Percentiles rank a stretch among this genome's conserved stretches.
phyloP scores from a whole-genome alignment of 1,140 invertebrate genomes.

The Lethrus apterus region DNA sequence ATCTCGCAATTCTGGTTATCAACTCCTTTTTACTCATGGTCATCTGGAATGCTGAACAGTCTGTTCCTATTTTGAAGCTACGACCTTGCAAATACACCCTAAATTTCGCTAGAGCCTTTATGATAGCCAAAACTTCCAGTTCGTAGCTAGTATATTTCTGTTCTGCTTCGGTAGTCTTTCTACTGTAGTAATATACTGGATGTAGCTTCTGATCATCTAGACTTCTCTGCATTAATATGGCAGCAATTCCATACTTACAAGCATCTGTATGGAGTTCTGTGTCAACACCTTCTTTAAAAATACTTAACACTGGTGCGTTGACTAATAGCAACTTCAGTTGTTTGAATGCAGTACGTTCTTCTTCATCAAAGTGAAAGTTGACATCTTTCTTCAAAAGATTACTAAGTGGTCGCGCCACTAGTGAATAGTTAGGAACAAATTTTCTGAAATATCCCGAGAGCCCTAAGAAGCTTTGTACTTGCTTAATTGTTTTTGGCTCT shows the following conservation, averaged over 20 bases:
- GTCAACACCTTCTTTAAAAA: slow-evolving; percentile 27
- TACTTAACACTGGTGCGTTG: too few species aligned
- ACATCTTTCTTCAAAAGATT: background rate
- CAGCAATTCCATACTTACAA: slow-evolving; percentile 22
- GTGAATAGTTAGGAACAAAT: slow-evolving; percentile 19
- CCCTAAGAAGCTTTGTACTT: slow-evolving; percentile 13
- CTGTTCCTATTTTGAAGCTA: slow-evolving; percentile 40
- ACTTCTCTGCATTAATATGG: slow-evolving; percentile 27
- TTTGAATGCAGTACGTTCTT: too few species aligned
- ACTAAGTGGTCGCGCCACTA: slow-evolving; percentile 2
- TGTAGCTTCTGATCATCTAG: slow-evolving; percentile 16
- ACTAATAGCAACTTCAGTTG: too few species aligned
- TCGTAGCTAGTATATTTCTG: slow-evolving; percentile 40
- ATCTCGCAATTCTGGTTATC: slow-evolving; percentile 31
- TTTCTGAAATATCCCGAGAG: too few species aligned
- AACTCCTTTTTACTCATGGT: slow-evolving; percentile 34
- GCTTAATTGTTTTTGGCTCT: too few species aligned
- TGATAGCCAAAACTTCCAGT: slow-evolving; percentile 43
- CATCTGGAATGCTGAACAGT: slow-evolving; percentile 20
- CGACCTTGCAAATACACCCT: slow-evolving; percentile 42
- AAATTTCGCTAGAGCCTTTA: slow-evolving; percentile 43
- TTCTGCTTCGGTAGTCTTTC: slow-evolving; percentile 12
- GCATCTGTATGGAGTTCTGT: slow-evolving; percentile 21
- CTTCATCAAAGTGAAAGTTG: too few species aligned
- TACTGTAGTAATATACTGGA: slow-evolving; percentile 5